A percentile compares a stretch with the other conserved stretches of the same genome.
Evolutionary conservation across 2,113 vertebrate genomes (phyloP).

Genomic region (Thamnophis sirtalis): DNA sequence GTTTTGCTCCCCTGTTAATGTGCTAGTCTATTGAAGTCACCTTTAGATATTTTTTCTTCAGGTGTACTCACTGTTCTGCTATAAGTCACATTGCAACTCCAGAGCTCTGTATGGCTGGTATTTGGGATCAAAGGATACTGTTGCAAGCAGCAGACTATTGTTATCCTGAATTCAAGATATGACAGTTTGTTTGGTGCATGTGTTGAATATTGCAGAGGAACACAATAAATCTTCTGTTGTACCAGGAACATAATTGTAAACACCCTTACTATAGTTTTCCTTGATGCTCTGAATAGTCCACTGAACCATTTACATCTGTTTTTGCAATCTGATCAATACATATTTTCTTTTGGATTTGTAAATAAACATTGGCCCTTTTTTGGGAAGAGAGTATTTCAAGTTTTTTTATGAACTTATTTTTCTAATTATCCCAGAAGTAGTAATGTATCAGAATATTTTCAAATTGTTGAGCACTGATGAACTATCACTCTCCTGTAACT

Average conservation of each 20-base stretch:
- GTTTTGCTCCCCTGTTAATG: neutral
- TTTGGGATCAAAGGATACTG: neutral
- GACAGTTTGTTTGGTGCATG: neutral
- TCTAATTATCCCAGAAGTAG: neutral
- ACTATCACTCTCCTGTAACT: neutral
- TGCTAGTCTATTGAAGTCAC: neutral
- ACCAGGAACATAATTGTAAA: neutral
- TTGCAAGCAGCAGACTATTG: neutral
- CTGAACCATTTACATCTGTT: neutral
- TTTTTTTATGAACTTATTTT: neutral
- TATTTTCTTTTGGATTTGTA: neutral
- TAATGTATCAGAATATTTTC: too few species aligned
- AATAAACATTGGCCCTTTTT: neutral
- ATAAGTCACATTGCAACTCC: neutral
- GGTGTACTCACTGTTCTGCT: neutral
- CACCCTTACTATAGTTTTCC: neutral
- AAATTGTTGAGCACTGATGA: neutral
- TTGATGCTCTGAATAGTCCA: neutral
- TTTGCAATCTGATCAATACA: neutral
- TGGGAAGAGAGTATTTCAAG: neutral
- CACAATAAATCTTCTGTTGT: neutral
- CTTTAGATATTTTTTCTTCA: neutral
- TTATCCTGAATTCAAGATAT: neutral
- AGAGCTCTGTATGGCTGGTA: neutral
- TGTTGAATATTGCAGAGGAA: neutral